Base-by-base conservation (phyloP, 1,140 invertebrate genomes). In the Trissolcus basalis region DNA sequence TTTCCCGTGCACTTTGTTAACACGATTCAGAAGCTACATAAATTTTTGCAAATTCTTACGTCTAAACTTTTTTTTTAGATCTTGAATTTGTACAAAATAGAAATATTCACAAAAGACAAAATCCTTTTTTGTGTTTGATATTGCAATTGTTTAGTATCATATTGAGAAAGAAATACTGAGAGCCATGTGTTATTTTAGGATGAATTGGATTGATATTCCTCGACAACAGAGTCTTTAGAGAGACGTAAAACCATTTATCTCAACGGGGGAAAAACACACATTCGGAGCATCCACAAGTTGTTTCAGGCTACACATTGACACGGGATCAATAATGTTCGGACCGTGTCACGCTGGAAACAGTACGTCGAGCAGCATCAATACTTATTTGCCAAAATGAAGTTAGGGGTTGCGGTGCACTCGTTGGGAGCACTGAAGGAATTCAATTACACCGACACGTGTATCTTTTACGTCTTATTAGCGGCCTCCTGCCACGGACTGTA, bases 171-270 rank as follows among this genome's bases (percentile, higher is more conserved):
- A 35, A 35, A 35, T 35, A 35, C 33, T 35, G 33, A 27, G 19
- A 27, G 19, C 19, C 19, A 27, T 72, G 36, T 43, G 54, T 72
- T 65, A 72, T 65, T 73, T 65, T 67, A 14, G 35, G 9, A 5
- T 27, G 54, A 72, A 67, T 73, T 67, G 60, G 55, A 73, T 73
- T 65, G 54, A 67, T 67, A 60, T 60, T 51, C 44, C 49, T 6
- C 6, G 10, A 47, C 16, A 43, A 56, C 49, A 39, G 19, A 51
- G 44, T 65, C 47, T 58, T 63, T 58, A 51, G 39, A 35, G 48
- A 64, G 47, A 69, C 72, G 47, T 39, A 53, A 59, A 51, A 63
- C 47, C 63, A 74, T 74, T 74, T 58, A 74, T 74, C 58, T 74
- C 64, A 75, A 58, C 63, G 9, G n/a, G 53, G 53, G 53, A 68